Evolutionary conservation across 2,797 vertebrate genomes (phyloP), one percentile per base, ranked within the genome.

Genomic region (Enteromius thamalakanensis): DNA sequence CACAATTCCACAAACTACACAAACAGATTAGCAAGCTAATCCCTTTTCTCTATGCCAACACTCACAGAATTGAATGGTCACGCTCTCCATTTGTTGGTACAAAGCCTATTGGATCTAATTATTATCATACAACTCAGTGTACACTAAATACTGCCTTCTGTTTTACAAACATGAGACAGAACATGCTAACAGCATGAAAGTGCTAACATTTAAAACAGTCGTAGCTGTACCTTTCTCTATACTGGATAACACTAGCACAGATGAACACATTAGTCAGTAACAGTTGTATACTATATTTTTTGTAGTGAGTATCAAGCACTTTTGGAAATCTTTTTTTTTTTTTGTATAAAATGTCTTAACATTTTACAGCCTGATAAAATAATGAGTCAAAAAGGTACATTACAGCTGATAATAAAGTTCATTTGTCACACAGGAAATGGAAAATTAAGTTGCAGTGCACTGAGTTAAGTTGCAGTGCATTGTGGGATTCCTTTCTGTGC

Each of bases 311-410:
- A 6, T 11, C n/a, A 60, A 12, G 23, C 14, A 47, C 14, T 45
- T 49, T 29, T 49, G 1, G 15, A 71, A 71, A 49, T 26, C 7
- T 0, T 2, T 42, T 12, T n/a, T 65, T 32, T 32, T 32, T 14
- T 70, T 17, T 47, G 14, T 71, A 23, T 71, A 29, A 47, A 70
- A 47, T 70, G 1, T 5, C 42, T 67, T 67, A 47, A 47, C n/a
- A 70, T 69, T 23, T 47, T 15, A 70, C n/a, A 58, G 53, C n/a
- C 40, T 70, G 19, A 68, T 68, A 47, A 70, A 70, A 47, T 17
- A 70, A 71, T 17, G 1, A 71, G 23, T 47, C 11, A 23, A 29
- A 42, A 71, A 70, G 7, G 47, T 42, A 71, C 23, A 71, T 71
- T 1, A 9, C 7, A 2, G 42, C 42, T 49, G 69, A 71, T 71